Evolutionary conservation across 2,113 vertebrate genomes (phyloP).

Genomic region (Uria lomvia): DNA sequence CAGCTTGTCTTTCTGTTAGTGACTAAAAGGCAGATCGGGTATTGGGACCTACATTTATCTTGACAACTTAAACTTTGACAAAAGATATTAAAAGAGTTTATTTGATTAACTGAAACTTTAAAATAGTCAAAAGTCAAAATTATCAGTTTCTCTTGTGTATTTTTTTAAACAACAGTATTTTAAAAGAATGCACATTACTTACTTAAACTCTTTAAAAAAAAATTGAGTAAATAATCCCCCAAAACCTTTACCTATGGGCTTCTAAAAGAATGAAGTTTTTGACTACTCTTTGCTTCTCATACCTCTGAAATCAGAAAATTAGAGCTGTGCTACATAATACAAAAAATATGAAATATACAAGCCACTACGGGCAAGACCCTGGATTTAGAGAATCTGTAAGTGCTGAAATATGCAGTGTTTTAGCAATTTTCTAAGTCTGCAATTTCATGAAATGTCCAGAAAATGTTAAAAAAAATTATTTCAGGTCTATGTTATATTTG

Average conservation of each 20-base stretch:
- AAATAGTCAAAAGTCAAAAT: neutral
- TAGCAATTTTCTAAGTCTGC: neutral
- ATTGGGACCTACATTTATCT: neutral
- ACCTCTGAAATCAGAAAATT: neutral
- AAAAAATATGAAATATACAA: neutral
- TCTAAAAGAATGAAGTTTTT: neutral
- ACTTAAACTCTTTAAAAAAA: neutral
- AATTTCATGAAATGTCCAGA: neutral
- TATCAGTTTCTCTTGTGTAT: neutral
- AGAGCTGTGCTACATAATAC: neutral
- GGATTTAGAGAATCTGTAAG: neutral
- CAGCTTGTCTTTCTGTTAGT: neutral
- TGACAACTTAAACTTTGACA: neutral
- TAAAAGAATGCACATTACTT: neutral
- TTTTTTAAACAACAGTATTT: neutral
- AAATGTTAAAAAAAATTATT: neutral
- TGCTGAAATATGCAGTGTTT: neutral
- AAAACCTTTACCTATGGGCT: neutral
- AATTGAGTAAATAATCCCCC: neutral
- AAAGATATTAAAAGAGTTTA: neutral
- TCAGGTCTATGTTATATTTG: neutral
- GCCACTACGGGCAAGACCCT: neutral
- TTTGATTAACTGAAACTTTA: neutral
- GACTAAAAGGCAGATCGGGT: neutral
- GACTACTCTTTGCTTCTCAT: neutral